Base-by-base conservation (phyloP, 1,140 invertebrate species). In the Neodiprion lecontei region DNA sequence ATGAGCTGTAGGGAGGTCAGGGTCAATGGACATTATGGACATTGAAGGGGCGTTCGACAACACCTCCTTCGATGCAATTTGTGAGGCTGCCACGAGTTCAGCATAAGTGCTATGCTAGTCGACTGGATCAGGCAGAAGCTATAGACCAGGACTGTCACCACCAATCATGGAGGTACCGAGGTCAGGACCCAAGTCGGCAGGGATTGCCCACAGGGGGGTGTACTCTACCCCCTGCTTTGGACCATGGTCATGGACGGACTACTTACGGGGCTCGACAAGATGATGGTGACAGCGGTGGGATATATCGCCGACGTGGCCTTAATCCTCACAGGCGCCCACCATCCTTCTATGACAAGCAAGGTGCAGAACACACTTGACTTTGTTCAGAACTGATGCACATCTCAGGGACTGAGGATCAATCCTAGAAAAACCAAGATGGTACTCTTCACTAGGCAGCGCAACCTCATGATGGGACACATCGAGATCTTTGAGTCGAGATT, bases 21-120 rank as follows among this genome's bases (percentile, higher is more conserved):
- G 2, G 28, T 40, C 2, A 40, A 40, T 40, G 28, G 28, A 40
- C 5, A 40, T 73, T 9, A 61, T 73, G n/a, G 72, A 67, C 48
- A 28, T 73, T 1, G 47, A 73, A 73, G 72, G 72, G 61, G 72
- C 72, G 72, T 66, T 73, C 47, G 72, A 73, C 61, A 73, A 73
- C 61, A 73, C 53, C 72, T 67, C 72, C 14, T 73, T 28, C 72
- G 61, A 67, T n/a, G 72, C 65, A 4, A 73, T 66, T 8, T 73
- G 72, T 47, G 72, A 14, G 10, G 72, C 61, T 17, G 72, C 61
- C 12, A 48, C 61, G 10, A n/a, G 48, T 73, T 73, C 61, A 3
- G 61, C 12, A n/a, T 72, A 12, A 66, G 61, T 48, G 72, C 61
- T 9, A 66, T 53, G 9, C n/a, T 66, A n/a, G 67, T 72, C 53